Percentiles rank a stretch among this genome's conserved stretches.
These are phyloP conservation scores for Tachina fera DNA, from an alignment of 2,888 invertebrate genomes.

Conservation along the genomic window DNA sequence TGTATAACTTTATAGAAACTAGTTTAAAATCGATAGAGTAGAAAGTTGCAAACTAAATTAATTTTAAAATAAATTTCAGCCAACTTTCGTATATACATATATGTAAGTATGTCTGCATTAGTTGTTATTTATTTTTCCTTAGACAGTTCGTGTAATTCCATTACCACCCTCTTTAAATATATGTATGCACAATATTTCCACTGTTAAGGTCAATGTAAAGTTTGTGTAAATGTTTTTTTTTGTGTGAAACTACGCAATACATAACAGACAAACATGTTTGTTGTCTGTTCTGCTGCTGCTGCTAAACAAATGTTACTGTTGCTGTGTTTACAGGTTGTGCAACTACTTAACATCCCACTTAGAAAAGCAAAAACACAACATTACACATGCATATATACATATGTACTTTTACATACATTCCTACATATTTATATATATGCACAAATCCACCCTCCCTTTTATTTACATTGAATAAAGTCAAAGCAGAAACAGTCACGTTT, in stretches of 20 bases:
- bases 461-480: conserved; percentile 55
- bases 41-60: too few species aligned
- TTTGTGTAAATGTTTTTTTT: conserved; percentile 42
- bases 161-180: neutral
- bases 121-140: neutral
- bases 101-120: too few species aligned
- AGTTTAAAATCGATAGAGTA: too few species aligned
- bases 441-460: neutral
- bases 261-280: conserved; percentile 44
- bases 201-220: conserved; percentile 67
- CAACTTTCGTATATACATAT: neutral
- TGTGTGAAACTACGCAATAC: conserved; percentile 43
- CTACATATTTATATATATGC: neutral
- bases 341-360: conserved; percentile 14
- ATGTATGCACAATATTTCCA: conserved; percentile 9
- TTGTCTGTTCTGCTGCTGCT: conserved; percentile 3
- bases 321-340: conserved; percentile 26
- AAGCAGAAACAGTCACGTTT: conserved; percentile 55
- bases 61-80: too few species aligned
- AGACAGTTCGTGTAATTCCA: neutral
- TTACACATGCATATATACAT: neutral
- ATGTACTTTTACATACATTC: neutral
- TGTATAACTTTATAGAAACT: too few species aligned
- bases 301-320: neutral
- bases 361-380: neutral